Evolutionary conservation across 2,113 vertebrate species (phyloP).

Genomic region (Zosterops pallidus): DNA sequence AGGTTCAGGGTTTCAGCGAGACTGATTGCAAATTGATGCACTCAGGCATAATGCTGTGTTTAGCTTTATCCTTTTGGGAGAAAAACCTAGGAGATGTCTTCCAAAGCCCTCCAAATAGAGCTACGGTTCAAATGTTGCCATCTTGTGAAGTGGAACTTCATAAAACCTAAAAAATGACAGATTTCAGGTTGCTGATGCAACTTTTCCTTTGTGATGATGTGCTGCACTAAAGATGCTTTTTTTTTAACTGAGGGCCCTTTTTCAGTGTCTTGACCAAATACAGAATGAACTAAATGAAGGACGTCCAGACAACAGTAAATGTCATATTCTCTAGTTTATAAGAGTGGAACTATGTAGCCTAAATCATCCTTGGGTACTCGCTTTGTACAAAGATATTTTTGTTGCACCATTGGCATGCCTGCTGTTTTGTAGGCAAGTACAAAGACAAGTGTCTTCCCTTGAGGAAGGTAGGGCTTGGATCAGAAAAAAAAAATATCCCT

Average conservation of each 20-base stretch:
- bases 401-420: not conserved
- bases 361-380: not conserved
- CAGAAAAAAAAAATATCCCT: not conserved
- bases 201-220: not conserved
- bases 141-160: not conserved
- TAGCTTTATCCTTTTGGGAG: conserved; percentile 13
- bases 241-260: not conserved
- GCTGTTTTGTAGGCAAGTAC: not conserved
- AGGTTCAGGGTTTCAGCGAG: conserved; percentile 2
- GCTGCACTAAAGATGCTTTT: not conserved
- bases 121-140: not conserved
- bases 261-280: not conserved
- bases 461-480: not conserved
- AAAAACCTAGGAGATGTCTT: conserved; percentile 10
- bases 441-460: not conserved
- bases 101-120: not conserved
- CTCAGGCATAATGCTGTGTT: conserved; percentile 19
- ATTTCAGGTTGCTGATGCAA: not conserved
- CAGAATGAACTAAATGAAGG: not conserved
- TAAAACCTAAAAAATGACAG: not conserved
- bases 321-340: not conserved
- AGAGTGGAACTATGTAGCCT: not conserved
- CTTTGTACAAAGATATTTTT: not conserved
- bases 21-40: conserved; percentile 21
- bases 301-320: not conserved